Evolutionary conservation across 2,888 invertebrate genomes (phyloP).

Genomic region (Andrena chrysosceles): DNA sequence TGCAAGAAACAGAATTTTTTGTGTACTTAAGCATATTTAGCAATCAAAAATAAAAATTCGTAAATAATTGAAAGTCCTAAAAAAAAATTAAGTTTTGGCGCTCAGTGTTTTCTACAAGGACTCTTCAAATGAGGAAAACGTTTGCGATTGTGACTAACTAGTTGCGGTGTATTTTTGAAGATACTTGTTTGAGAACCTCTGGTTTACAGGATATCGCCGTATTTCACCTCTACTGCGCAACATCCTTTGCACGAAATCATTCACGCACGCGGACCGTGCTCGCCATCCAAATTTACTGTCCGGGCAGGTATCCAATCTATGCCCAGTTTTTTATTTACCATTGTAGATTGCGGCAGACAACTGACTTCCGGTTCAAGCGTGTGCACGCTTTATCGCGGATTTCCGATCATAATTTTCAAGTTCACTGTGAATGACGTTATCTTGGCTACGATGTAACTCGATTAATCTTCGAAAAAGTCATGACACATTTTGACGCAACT

Average conservation of each 20-base stretch:
- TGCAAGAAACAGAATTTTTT: too few species aligned
- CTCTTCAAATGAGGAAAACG: too few species aligned
- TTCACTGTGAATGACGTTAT: neutral
- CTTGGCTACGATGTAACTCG: too few species aligned
- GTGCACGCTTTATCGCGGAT: neutral
- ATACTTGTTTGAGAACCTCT: neutral
- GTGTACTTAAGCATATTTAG: too few species aligned
- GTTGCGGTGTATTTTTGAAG: too few species aligned
- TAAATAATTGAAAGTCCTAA: too few species aligned
- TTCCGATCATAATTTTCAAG: neutral
- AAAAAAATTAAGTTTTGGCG: too few species aligned
- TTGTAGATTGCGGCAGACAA: neutral
- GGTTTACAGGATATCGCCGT: neutral
- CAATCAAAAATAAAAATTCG: too few species aligned
- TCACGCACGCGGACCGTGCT: neutral
- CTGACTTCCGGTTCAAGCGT: neutral
- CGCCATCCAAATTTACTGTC: slow-evolving; percentile 10
- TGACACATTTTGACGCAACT: neutral
- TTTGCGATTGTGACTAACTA: too few species aligned
- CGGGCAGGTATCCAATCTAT: neutral
- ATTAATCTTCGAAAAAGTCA: neutral
- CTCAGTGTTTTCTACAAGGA: too few species aligned
- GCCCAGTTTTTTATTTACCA: slow-evolving; percentile 9
- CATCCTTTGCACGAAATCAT: slow-evolving; percentile 14
- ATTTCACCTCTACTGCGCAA: slow-evolving; percentile 11